Evolutionary conservation across 2,797 vertebrate species (phyloP), one percentile per base, ranked within the genome.

Genomic region (Mycteria americana): DNA sequence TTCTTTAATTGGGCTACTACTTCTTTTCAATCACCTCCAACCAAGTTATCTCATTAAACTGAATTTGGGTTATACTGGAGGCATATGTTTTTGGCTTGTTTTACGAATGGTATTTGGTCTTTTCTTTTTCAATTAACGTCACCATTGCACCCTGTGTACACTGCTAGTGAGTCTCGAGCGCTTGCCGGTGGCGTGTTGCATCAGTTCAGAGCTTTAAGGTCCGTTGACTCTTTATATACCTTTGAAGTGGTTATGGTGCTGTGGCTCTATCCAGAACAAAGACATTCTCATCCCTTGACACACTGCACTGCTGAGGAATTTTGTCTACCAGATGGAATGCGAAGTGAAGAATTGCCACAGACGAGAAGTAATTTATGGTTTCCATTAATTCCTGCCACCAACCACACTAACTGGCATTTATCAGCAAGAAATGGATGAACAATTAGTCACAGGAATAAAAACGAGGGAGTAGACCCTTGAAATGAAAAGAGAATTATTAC

Each of bases 261-360:
- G 30, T 4, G 6, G 35, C 43, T 82, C 56, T 57, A 18, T 69
- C n/a, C 60, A 85, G 87, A 94, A 89, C 68, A 85, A 84, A 92
- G 92, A 35, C 75, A 85, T 91, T 95, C 68, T 82, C 89, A 88
- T 70, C 84, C 57, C 75, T 51, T 72, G 56, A 88, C 85, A 63
- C 35, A 11, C n/a, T 25, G 56, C 59, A 60, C 72, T 4, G 1
- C 85, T 2, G 8, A 88, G 62, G 75, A 85, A 81, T 85, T 80
- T 37, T 0, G 0, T 84, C 85, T 65, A 50, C 75, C 72, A 85
- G 78, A 80, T 41, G 67, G 72, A 37, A 30, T 68, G 65, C 64
- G 53, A 79, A 85, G 89, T 48, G 64, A 91, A 81, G 89, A 72
- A 85, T 64, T 10, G 2, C 57, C 85, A 62, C 45, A 74, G 89